A percentile compares a stretch with the other conserved stretches of the same genome.
Evolutionary conservation across 2,797 vertebrate species (phyloP).

Genomic region (Pterois miles): DNA sequence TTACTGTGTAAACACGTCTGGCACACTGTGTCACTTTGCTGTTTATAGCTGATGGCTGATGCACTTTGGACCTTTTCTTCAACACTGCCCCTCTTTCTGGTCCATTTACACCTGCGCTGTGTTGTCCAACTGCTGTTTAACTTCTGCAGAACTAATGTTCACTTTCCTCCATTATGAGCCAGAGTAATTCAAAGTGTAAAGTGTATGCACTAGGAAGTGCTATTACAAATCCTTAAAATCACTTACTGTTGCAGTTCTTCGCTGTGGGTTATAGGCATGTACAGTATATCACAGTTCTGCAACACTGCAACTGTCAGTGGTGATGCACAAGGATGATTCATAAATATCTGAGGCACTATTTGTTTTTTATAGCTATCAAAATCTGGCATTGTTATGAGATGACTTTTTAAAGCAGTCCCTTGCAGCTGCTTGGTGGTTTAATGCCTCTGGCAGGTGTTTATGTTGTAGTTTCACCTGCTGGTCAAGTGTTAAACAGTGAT

Average conservation of each 20-base stretch:
- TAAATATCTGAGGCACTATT: not conserved
- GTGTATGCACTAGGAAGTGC: too few relatives aligned
- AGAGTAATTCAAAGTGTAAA: not conserved
- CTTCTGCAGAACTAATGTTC: not conserved
- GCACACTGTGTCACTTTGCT: constrained; percentile 61
- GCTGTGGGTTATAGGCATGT: not conserved
- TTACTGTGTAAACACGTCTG: constrained; percentile 80
- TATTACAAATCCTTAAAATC: not conserved
- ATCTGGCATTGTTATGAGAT: not conserved
- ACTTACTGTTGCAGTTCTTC: not conserved
- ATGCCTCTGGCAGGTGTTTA: constrained; percentile 3
- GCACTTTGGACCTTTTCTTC: constrained; percentile 72
- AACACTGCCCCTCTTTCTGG: constrained; percentile 6
- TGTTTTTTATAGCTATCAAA: not conserved
- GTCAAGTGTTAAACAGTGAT: constrained; percentile 10
- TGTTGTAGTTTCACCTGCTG: constrained; percentile 5
- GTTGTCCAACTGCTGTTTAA: not conserved
- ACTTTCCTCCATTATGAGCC: not conserved
- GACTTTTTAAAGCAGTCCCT: not conserved
- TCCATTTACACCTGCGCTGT: constrained; percentile 1
- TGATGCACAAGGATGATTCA: constrained; percentile 10
- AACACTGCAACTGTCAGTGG: constrained; percentile 1
- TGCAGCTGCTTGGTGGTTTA: constrained; percentile 4
- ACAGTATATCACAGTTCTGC: not conserved
- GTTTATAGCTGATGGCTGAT: constrained; percentile 61